Conservation (phyloP, 1,140 invertebrate genomes). For the Bombus waltoni region DNA sequence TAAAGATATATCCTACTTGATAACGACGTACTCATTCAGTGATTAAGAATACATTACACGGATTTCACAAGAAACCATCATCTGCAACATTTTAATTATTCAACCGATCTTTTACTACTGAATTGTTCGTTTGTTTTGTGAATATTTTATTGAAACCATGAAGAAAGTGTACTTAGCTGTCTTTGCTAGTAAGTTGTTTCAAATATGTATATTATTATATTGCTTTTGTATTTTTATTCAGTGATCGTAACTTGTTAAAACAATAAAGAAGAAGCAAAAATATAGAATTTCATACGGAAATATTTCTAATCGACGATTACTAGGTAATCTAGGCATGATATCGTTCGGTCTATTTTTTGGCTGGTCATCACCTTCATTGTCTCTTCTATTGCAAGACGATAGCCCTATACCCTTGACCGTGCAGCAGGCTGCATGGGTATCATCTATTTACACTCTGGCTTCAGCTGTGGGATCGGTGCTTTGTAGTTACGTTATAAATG, state of each 20-base stretch:
- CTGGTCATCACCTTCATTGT: conserved; percentile 61
- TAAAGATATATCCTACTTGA: not conserved
- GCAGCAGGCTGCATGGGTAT: conserved; percentile 52
- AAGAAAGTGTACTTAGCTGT: conserved; percentile 46
- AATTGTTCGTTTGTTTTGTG: not conserved
- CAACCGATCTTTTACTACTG: not conserved
- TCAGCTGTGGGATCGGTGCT: not conserved
- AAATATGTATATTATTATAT: conserved; percentile 6
- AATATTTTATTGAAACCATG: conserved; percentile 1
- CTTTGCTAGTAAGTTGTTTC: conserved; percentile 14
- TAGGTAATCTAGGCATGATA: conserved; percentile 54
- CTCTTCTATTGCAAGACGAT: conserved; percentile 20
- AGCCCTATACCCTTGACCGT: conserved; percentile 42
- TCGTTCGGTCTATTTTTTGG: conserved; percentile 46
- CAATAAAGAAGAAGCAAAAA: not conserved
- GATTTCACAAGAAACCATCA: not conserved
- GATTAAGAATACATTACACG: not conserved
- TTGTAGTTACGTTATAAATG: conserved; percentile 38
- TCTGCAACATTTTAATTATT: not conserved
- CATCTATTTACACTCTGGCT: conserved; percentile 42
- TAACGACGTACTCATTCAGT: conserved; percentile 21
- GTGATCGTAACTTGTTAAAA: not conserved
- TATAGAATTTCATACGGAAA: not conserved
- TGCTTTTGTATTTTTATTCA: too few relatives aligned
- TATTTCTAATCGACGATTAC: not conserved